Conservation (phyloP, 2,888 invertebrate species). For the Kryphioiulus occultus region DNA sequence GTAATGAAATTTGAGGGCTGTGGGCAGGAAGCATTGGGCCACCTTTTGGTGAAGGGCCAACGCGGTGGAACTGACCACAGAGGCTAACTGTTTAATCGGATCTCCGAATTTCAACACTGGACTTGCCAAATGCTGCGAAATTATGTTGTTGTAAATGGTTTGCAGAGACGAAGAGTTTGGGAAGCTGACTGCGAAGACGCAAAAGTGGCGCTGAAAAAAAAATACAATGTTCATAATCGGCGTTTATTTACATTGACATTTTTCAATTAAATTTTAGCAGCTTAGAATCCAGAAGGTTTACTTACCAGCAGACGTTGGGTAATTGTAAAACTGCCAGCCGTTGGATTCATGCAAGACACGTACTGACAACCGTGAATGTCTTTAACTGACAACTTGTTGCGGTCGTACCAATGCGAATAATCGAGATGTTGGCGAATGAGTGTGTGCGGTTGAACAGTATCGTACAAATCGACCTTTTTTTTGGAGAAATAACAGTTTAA, state of each 20-base stretch:
- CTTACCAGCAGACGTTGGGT: conserved; percentile 84
- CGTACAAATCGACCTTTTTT: conserved; percentile 81
- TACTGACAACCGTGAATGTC: conserved; percentile 98
- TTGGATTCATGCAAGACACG: conserved; percentile 97
- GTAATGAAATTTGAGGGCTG: conserved; percentile 96
- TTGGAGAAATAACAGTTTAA: neutral
- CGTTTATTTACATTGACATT: neutral
- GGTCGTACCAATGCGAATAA: conserved; percentile 96
- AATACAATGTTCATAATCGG: neutral
- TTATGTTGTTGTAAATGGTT: conserved; percentile 86
- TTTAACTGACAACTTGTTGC: conserved; percentile 85
- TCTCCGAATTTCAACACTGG: conserved; percentile 80
- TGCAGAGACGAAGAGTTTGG: conserved; percentile 83
- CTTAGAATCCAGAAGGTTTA: neutral
- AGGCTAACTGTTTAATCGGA: conserved; percentile 73
- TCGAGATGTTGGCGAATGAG: conserved; percentile 94
- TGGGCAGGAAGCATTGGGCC: conserved; percentile 87
- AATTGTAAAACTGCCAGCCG: conserved; percentile 95
- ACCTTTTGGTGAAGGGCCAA: conserved; percentile 86
- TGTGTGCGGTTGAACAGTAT: conserved; percentile 96
- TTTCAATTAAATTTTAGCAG: neutral
- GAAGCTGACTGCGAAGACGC: conserved; percentile 71
- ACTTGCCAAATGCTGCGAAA: conserved; percentile 84
- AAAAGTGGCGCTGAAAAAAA: conserved; percentile 63
- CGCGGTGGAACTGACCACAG: conserved; percentile 81